Evolutionary conservation across 1,140 invertebrate genomes (phyloP).

Genomic region (Drosophila sulfurigaster): DNA sequence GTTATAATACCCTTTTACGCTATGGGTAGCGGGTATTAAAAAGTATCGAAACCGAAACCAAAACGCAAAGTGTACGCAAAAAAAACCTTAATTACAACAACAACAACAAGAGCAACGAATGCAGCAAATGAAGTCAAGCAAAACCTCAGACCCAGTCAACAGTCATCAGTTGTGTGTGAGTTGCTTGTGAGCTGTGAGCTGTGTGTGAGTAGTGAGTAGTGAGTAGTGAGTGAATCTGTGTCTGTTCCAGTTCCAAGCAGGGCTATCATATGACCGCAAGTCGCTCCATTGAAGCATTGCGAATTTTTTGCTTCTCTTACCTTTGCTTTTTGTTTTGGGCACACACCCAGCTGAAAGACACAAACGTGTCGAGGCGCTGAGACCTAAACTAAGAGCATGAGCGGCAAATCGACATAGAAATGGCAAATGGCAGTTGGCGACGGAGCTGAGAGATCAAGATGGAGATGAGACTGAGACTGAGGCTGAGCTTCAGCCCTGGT

Average conservation of each 20-base stretch:
- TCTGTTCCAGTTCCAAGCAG: constrained; percentile 54
- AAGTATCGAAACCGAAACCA: constrained; percentile 37
- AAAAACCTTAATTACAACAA: constrained; percentile 70
- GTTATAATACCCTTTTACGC: no score
- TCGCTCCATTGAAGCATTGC: constrained; percentile 73
- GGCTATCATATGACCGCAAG: constrained; percentile 71
- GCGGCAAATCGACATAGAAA: background rate
- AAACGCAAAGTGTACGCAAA: constrained; percentile 64
- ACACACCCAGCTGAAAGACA: constrained; percentile 19
- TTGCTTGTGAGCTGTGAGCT: constrained; percentile 18
- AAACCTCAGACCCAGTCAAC: constrained; percentile 66
- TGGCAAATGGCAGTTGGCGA: background rate
- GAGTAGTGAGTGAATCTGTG: constrained; percentile 41
- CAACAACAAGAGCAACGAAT: constrained; percentile 37
- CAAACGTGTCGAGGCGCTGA: constrained; percentile 45
- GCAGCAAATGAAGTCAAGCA: constrained; percentile 65
- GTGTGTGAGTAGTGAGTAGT: constrained; percentile 34
- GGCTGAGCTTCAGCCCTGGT: constrained; percentile 21
- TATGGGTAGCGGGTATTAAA: no score
- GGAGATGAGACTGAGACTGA: constrained; percentile 14
- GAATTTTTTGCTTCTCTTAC: background rate
- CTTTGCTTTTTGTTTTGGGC: constrained; percentile 24
- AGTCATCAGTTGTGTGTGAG: constrained; percentile 44
- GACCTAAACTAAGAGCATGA: constrained; percentile 9
- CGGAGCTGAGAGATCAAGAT: background rate